These are phyloP conservation scores for Trematocara zebra DNA, from an alignment of 2,113 vertebrate genomes.

Conservation along the genomic window DNA sequence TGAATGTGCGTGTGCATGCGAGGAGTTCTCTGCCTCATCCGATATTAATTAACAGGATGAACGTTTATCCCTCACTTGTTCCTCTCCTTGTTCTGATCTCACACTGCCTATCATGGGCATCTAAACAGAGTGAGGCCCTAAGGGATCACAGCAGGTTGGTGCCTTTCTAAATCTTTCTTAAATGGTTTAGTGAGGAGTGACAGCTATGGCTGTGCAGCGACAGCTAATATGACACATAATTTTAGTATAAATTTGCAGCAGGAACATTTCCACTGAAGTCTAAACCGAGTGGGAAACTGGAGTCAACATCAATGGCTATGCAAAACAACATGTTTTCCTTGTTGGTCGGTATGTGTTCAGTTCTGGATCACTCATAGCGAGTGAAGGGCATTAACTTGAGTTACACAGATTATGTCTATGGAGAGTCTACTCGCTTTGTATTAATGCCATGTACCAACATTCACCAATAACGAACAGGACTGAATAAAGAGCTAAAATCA, in stretches of 20 bases:
- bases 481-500: background rate
- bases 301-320: background rate
- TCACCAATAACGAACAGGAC: background rate
- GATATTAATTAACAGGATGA: slow-evolving; percentile 59
- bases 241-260: background rate
- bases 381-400: background rate
- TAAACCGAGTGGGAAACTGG: background rate
- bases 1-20: background rate
- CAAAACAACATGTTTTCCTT: background rate
- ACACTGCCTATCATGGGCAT: slow-evolving; percentile 15
- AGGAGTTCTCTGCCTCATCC: slow-evolving; percentile 15
- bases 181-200: background rate
- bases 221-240: background rate
- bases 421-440: background rate
- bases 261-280: background rate
- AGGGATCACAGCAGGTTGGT: slow-evolving; percentile 7
- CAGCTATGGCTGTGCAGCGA: background rate
- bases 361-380: background rate
- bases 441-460: background rate
- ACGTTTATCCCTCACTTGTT: slow-evolving; percentile 4
- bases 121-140: slow-evolving; percentile 21
- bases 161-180: background rate
- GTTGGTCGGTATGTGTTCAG: background rate
- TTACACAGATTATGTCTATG: background rate
- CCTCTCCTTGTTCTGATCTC: slow-evolving; percentile 1